Base-by-base conservation (phyloP, 2,888 invertebrate species). In the Drosophila putrida region DNA sequence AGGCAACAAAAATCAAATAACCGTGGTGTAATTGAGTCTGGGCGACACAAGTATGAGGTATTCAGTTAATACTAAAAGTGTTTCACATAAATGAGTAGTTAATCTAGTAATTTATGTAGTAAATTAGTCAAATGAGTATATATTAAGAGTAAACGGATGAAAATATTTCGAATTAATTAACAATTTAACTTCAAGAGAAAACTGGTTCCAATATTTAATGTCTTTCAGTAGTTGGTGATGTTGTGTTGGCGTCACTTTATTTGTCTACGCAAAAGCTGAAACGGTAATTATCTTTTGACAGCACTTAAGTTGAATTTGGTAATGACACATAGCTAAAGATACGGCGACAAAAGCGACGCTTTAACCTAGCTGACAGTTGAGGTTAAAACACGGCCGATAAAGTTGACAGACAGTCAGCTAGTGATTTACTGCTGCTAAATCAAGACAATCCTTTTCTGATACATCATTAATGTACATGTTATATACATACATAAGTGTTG, bases 331-430 rank as follows among this genome's bases (percentile, higher is more conserved):
- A 58, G 71, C 69, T 67, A 78, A 83, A 78, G 75, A 76, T 84
- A 35, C 76, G 62, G 64, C 78, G 69, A 80, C 82, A 82, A 75
- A 77, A 70, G 73, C 78, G 60, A 62, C 75, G 85, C 75, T 78
- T 84, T 88, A 68, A 71, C 76, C 70, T 39, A 63, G 68, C 72
- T 81, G 90, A 89, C 90, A 88, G 87, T 64, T 80, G 76, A 89
- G 90, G 90, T 82, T 90, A 89, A 90, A 76, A 82, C 87, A 81
- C 80, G 89, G 78, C 71, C 87, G 88, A 89, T 90, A 75, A 78
- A 82, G 89, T 6, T 25, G 49, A 89, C 90, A 86, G 80, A 82
- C 79, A 75, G 82, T 49, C 78, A 64, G 46, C 74, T 25, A 35
- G 39, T 59, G 55, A 57, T 55, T 72, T 44, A 38, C 44, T 4